These are phyloP conservation scores for Tipula confusa DNA, from an alignment of 2,888 invertebrate species.

Conservation along the genomic window DNA sequence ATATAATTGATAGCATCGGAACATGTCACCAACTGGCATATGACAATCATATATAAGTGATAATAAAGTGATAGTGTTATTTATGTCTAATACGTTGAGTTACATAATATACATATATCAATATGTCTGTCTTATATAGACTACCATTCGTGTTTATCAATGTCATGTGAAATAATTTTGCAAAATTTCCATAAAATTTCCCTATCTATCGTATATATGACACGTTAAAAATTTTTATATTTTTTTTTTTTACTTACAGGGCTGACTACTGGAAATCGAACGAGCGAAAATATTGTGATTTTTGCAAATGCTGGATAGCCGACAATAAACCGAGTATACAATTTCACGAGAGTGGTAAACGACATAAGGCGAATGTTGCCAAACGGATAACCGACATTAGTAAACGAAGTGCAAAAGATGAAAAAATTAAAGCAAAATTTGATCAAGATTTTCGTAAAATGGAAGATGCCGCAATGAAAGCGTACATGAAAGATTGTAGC, in stretches of 20 bases:
- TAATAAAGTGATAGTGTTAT: neutral
- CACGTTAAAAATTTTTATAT: conserved; percentile 26
- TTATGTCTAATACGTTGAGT: neutral
- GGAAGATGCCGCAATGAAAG: conserved; percentile 85
- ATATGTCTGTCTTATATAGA: neutral
- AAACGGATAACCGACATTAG: conserved; percentile 79
- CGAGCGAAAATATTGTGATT: conserved; percentile 91
- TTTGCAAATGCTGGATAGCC: conserved; percentile 97
- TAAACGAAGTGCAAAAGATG: conserved; percentile 76
- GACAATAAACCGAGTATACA: conserved; percentile 95
- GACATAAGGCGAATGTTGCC: conserved; percentile 87
- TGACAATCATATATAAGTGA: neutral
- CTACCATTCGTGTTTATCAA: neutral
- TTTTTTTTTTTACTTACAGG: conserved; percentile 54
- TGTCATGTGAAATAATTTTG: neutral
- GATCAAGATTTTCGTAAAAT: conserved; percentile 78
- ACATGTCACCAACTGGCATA: neutral
- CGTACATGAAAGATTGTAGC: conserved; percentile 78
- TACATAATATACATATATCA: neutral
- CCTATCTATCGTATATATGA: neutral
- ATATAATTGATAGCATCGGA: neutral
- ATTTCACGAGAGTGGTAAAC: conserved; percentile 89
- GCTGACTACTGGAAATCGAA: conserved; percentile 96
- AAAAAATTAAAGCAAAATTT: conserved; percentile 70
- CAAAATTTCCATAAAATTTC: conserved; percentile 6